Conservation (phyloP, 2,113 vertebrate species). For the Callithrix jacchus region DNA sequence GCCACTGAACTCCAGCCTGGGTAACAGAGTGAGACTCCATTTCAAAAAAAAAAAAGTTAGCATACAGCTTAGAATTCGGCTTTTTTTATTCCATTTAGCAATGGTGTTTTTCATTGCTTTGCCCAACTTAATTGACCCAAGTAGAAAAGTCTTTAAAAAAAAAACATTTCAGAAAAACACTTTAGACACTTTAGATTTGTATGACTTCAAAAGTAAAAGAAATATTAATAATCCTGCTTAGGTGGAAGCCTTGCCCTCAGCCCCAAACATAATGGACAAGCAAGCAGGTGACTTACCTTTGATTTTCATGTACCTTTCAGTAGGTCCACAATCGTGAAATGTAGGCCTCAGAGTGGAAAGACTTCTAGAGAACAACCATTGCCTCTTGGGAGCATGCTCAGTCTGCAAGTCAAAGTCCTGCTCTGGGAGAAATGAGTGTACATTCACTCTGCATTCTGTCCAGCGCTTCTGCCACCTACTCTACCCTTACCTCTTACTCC, state of each 20-base stretch:
- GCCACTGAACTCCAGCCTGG: no score
- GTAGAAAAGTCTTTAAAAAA: background rate
- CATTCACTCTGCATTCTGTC: background rate
- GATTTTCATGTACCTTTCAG: background rate
- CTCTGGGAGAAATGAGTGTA: background rate
- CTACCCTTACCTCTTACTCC: background rate
- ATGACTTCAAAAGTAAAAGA: background rate
- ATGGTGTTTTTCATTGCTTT: background rate
- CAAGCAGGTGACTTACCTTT: background rate
- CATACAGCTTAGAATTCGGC: background rate
- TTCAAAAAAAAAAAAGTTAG: background rate
- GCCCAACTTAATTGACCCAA: background rate
- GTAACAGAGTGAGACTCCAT: no score
- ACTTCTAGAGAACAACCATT: rapidly evolving
- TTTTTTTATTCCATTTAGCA: background rate
- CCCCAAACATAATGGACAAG: background rate
- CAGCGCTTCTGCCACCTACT: background rate
- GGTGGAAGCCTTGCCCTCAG: background rate
- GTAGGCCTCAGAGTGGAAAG: background rate
- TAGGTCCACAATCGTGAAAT: background rate
- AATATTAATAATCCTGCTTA: background rate
- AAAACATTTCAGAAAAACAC: no score
- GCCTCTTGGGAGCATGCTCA: background rate
- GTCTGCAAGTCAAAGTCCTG: background rate
- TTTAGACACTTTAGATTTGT: background rate